Conservation (phyloP, 2,888 invertebrate species). For the Autographa gamma region DNA sequence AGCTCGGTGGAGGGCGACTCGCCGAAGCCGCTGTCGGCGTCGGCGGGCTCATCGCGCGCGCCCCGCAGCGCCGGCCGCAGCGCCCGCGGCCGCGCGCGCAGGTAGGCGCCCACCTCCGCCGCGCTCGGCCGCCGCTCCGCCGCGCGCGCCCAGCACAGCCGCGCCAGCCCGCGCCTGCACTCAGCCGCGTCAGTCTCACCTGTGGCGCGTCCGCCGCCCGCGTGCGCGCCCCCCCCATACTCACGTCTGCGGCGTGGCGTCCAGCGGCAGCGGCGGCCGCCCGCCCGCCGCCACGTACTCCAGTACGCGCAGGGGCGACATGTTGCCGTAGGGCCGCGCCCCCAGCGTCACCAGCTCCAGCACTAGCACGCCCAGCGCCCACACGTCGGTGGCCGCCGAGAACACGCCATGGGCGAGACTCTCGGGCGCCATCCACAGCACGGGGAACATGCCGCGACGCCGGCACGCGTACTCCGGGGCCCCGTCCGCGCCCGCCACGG, state of each 20-base stretch:
- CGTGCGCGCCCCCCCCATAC: too few species aligned
- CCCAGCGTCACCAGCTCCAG: constrained; percentile 96
- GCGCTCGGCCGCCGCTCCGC: constrained; percentile 92
- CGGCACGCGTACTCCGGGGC: constrained; percentile 95
- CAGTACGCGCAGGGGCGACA: constrained; percentile 92
- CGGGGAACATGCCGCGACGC: constrained; percentile 94
- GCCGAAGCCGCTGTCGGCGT: constrained; percentile 60
- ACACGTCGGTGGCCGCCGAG: constrained; percentile 95
- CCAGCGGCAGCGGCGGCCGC: constrained; percentile 91
- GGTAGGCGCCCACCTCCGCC: constrained; percentile 92
- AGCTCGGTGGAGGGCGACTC: constrained; percentile 54
- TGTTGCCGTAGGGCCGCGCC: constrained; percentile 94
- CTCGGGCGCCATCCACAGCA: constrained; percentile 97
- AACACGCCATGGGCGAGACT: constrained; percentile 94
- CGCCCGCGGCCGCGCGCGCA: constrained; percentile 91
- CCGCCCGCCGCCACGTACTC: constrained; percentile 89
- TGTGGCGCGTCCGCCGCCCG: too few species aligned
- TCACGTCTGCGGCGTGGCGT: constrained; percentile 65
- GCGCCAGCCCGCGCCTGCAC: constrained; percentile 87
- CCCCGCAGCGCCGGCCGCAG: constrained; percentile 62
- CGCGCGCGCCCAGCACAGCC: constrained; percentile 93
- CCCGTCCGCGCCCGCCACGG: constrained; percentile 90
- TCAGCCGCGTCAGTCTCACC: not conserved
- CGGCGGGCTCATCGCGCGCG: constrained; percentile 52
- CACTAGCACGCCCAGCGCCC: constrained; percentile 95